Conservation (phyloP, 1,140 invertebrate genomes). For the Araneus ventricosus region DNA sequence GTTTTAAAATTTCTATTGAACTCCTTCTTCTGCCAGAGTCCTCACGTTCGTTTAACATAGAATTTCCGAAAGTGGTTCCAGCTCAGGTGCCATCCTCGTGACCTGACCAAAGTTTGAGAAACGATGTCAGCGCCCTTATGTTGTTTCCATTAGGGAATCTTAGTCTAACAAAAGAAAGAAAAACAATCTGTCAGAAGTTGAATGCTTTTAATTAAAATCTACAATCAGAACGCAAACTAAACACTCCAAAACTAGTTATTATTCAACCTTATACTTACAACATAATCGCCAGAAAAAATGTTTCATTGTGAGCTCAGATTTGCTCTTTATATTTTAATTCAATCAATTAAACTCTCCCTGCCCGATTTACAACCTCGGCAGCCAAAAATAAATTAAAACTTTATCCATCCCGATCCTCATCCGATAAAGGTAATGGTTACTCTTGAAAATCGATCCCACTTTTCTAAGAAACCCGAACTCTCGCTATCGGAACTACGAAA, state of each 20-base stretch:
- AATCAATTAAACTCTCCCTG: constrained; percentile 11
- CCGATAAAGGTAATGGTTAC: constrained; percentile 37
- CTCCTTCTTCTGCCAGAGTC: too few species aligned
- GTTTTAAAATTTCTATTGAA: too few species aligned
- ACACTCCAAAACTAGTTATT: background rate
- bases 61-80: too few species aligned
- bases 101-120: too few species aligned
- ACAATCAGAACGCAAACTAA: background rate
- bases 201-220: background rate
- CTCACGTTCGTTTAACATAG: too few species aligned
- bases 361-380: background rate
- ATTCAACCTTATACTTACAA: background rate
- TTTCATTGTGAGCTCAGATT: background rate
- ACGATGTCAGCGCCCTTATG: too few species aligned
- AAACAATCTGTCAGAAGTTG: too few species aligned
- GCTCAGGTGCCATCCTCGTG: too few species aligned
- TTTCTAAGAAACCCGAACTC: constrained; percentile 8
- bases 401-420: constrained; percentile 7
- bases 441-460: constrained; percentile 25
- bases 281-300: background rate
- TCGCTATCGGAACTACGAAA: background rate
- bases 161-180: too few species aligned
- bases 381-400: constrained; percentile 48
- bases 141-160: too few species aligned
- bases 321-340: constrained; percentile 14